A percentile compares a stretch with the other conserved stretches of the same genome.
Conservation (phyloP, 1,140 invertebrate species). For the Zaprionus gabonicus region DNA sequence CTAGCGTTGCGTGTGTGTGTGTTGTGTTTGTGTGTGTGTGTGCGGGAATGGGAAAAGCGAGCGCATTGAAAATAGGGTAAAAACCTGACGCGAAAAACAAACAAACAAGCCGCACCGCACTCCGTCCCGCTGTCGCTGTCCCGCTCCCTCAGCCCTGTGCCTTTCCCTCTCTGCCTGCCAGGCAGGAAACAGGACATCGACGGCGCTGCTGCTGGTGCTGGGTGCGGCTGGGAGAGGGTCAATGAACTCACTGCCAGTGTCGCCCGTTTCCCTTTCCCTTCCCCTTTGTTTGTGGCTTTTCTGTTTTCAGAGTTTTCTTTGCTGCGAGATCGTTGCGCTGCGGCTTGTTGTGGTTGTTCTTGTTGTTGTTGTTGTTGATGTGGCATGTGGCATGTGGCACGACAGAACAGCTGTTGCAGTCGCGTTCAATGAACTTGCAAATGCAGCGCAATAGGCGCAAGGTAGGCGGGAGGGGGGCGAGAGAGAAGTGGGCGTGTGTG, state of each 20-base stretch:
- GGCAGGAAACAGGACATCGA: constrained; percentile 39
- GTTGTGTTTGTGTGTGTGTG: constrained; percentile 43
- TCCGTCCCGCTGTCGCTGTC: constrained; percentile 26
- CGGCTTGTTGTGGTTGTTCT: constrained; percentile 3
- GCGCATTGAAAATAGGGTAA: constrained; percentile 75
- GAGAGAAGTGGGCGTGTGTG: background rate
- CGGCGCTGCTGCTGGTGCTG: background rate
- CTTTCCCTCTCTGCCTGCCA: background rate
- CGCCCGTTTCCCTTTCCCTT: background rate
- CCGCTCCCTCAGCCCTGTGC: background rate
- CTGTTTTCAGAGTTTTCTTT: constrained; percentile 39
- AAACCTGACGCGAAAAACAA: constrained; percentile 81
- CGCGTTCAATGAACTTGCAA: constrained; percentile 48
- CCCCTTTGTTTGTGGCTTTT: constrained; percentile 25
- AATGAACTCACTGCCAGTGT: constrained; percentile 49
- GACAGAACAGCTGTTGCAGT: constrained; percentile 43
- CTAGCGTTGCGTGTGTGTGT: constrained; percentile 12
- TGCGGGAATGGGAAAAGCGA: constrained; percentile 54
- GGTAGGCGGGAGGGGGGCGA: background rate
- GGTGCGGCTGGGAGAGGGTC: constrained; percentile 34
- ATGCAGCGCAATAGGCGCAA: constrained; percentile 11
- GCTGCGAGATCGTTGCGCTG: constrained; percentile 15
- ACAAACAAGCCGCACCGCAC: constrained; percentile 52
- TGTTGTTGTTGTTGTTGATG: constrained; percentile 10
- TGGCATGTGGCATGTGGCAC: constrained; percentile 20